Percentiles rank a stretch among this genome's conserved stretches.
These are phyloP conservation scores for Atta cephalotes DNA, from an alignment of 1,140 invertebrate genomes.

Conservation along the genomic window DNA sequence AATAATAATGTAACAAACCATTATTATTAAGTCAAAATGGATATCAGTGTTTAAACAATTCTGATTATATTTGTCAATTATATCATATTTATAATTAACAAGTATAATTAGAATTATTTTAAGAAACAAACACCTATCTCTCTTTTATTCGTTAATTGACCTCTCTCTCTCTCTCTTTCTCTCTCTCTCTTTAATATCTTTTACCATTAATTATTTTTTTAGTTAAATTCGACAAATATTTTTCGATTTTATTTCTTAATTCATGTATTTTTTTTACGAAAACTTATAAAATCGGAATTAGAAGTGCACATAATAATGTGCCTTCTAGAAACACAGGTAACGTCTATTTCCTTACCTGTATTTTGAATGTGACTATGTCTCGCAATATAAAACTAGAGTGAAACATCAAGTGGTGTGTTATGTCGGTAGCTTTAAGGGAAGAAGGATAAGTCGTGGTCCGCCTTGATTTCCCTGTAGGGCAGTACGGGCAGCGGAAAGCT, in stretches of 20 bases:
- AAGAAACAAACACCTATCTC: too few relatives aligned
- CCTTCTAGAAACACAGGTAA: not conserved
- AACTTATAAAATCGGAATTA: constrained; percentile 2
- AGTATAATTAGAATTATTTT: too few relatives aligned
- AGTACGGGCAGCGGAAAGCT: constrained; percentile 31
- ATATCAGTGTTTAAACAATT: too few relatives aligned
- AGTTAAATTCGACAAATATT: not conserved
- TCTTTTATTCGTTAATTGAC: too few relatives aligned
- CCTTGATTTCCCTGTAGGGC: constrained; percentile 63
- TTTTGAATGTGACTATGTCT: not conserved
- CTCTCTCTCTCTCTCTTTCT: too few relatives aligned
- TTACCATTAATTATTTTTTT: not conserved
- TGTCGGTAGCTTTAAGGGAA: constrained; percentile 32
- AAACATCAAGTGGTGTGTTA: constrained; percentile 30
- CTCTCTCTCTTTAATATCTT: too few relatives aligned
- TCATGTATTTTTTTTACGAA: not conserved
- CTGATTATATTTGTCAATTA: too few relatives aligned
- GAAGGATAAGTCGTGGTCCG: constrained; percentile 53
- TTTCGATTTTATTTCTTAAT: not conserved
- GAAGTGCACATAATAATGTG: not conserved
- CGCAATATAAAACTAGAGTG: constrained; percentile 25
- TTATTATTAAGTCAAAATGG: too few relatives aligned
- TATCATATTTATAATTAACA: too few relatives aligned
- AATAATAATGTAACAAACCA: too few relatives aligned
- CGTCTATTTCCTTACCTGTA: not conserved